Evolutionary conservation across 2,113 vertebrate genomes (phyloP).

Genomic region (Protomyctophum bolini): DNA sequence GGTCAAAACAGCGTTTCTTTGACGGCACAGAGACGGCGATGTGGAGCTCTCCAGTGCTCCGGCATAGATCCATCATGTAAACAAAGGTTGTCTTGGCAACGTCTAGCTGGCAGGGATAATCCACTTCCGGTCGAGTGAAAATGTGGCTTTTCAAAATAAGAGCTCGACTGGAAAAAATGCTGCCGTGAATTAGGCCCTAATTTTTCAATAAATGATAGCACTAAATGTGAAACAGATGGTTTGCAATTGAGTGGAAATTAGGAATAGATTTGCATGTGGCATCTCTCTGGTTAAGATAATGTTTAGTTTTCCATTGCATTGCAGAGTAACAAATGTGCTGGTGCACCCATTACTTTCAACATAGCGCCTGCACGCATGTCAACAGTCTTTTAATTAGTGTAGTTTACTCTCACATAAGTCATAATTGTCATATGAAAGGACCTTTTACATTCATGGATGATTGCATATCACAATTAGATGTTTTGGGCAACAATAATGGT

Average conservation of each 20-base stretch:
- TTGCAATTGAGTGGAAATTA: background rate
- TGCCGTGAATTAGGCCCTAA: too few relatives aligned
- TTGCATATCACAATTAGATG: slow-evolving; percentile 65
- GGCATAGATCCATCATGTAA: too few relatives aligned
- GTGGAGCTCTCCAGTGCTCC: too few relatives aligned
- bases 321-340: background rate
- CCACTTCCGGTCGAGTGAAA: too few relatives aligned
- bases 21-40: too few relatives aligned
- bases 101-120: too few relatives aligned
- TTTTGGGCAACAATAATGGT: slow-evolving; percentile 67
- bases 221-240: background rate
- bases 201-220: too few relatives aligned
- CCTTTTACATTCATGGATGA: slow-evolving; percentile 57
- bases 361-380: slow-evolving; percentile 51
- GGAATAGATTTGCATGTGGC: background rate
- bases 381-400: slow-evolving; percentile 59
- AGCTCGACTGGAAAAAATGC: too few relatives aligned
- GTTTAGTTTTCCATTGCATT: background rate
- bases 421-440: slow-evolving; percentile 52
- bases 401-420: slow-evolving; percentile 55
- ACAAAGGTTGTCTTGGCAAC: too few relatives aligned
- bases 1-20: too few relatives aligned
- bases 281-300: background rate
- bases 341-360: slow-evolving; percentile 38
- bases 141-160: too few relatives aligned